phyloP scores from a whole-genome alignment of 2,888 invertebrate species.

The Oligia strigilis region DNA sequence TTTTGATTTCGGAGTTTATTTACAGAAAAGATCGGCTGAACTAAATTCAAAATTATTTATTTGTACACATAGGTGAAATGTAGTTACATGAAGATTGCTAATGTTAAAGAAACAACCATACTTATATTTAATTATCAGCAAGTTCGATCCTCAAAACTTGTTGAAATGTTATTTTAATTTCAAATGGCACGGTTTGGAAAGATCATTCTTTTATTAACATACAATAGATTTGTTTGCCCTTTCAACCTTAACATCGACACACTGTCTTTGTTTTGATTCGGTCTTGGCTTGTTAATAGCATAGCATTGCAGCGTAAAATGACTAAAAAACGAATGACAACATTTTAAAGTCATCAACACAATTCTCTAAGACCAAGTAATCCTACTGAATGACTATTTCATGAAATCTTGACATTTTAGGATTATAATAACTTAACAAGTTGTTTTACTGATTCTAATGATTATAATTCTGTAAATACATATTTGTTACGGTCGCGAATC shows the following conservation, averaged over 20 bases:
- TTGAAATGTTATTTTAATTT: conserved; percentile 38
- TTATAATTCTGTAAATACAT: too few species aligned
- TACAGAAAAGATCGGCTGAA: not conserved
- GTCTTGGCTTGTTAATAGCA: conserved; percentile 6
- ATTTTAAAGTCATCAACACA: not conserved
- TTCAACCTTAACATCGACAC: conserved; percentile 34
- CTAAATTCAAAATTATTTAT: too few species aligned
- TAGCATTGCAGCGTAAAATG: not conserved
- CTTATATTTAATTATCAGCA: not conserved
- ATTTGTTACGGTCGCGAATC: too few species aligned
- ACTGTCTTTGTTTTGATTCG: conserved; percentile 29
- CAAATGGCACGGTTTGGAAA: conserved; percentile 35
- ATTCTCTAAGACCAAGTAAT: too few species aligned
- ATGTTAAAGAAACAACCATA: not conserved
- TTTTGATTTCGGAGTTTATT: not conserved
- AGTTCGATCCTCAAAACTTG: not conserved
- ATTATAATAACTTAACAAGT: too few species aligned
- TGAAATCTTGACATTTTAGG: too few species aligned
- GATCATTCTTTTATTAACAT: conserved; percentile 56
- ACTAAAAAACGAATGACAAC: not conserved
- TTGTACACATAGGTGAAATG: too few species aligned
- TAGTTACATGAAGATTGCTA: not conserved
- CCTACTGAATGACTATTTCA: too few species aligned
- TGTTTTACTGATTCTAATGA: too few species aligned
- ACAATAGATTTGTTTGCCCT: conserved; percentile 59